Conservation (phyloP, 2,888 invertebrate species). For the Stictocephala bisonia region DNA sequence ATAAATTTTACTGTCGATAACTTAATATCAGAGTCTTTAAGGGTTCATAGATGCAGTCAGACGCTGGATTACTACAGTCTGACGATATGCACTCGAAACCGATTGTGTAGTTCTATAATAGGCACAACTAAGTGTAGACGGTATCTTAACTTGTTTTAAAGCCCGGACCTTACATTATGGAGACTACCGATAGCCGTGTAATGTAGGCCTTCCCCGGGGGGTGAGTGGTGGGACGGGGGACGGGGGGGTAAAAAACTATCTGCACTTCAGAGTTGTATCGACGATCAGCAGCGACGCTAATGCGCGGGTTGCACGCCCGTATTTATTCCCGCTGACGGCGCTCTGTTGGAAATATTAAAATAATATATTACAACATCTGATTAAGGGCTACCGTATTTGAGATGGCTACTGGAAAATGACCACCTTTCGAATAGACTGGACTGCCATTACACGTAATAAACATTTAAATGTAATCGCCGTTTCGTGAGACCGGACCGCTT, state of each 20-base stretch:
- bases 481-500: constrained; percentile 42
- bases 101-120: too few species aligned
- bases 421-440: constrained; percentile 39
- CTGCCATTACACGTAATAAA: constrained; percentile 50
- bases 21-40: too few species aligned
- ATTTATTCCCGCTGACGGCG: constrained; percentile 34
- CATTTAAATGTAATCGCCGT: constrained; percentile 50
- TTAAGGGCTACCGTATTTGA: constrained; percentile 48
- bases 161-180: too few species aligned
- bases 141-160: too few species aligned
- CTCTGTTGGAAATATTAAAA: constrained; percentile 45
- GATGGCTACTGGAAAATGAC: constrained; percentile 49
- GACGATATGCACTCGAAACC: too few species aligned
- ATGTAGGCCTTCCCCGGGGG: too few species aligned
- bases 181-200: too few species aligned
- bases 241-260: constrained; percentile 39
- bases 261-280: constrained; percentile 23
- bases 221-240: too few species aligned
- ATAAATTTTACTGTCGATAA: too few species aligned
- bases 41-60: too few species aligned
- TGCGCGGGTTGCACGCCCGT: constrained; percentile 23
- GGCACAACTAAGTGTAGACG: too few species aligned
- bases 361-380: constrained; percentile 46
- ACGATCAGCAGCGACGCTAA: constrained; percentile 25
- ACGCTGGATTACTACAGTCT: too few species aligned